phyloP scores from a whole-genome alignment of 1,140 invertebrate genomes.

The Eubasilissa regina region DNA sequence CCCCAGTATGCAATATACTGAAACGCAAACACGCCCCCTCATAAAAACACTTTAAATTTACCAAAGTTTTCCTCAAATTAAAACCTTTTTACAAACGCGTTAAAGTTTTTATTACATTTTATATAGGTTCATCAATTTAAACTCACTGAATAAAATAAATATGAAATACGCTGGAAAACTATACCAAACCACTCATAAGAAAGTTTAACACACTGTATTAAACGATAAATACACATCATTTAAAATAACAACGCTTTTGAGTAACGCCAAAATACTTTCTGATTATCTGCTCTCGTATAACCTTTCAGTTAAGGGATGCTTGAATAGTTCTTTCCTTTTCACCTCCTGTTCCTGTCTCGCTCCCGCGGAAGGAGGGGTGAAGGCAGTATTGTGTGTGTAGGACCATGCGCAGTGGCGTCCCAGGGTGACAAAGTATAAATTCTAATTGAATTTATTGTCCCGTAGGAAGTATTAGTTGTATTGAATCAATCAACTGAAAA shows the following conservation, averaged over 20 bases:
- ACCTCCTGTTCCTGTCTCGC: slow-evolving; percentile 34
- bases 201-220: background rate
- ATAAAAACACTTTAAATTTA: too few species aligned
- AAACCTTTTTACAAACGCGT: slow-evolving; percentile 18
- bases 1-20: too few species aligned
- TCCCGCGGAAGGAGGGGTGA: slow-evolving; percentile 26
- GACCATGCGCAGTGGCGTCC: slow-evolving; percentile 50
- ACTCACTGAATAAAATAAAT: slow-evolving; percentile 24
- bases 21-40: too few species aligned
- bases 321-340: slow-evolving; percentile 41
- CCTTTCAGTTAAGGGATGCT: slow-evolving; percentile 33
- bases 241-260: background rate
- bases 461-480: slow-evolving; percentile 24
- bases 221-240: too few species aligned
- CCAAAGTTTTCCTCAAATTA: too few species aligned
- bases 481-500: slow-evolving; percentile 34
- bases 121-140: slow-evolving; percentile 28
- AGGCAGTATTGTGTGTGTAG: slow-evolving; percentile 49
- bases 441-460: slow-evolving; percentile 39
- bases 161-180: background rate
- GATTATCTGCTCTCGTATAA: background rate
- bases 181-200: background rate
- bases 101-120: slow-evolving; percentile 35
- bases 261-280: background rate
- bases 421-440: slow-evolving; percentile 30